Evolutionary conservation across 2,113 vertebrate species (phyloP).

Genomic region (Nycticebus coucang): DNA sequence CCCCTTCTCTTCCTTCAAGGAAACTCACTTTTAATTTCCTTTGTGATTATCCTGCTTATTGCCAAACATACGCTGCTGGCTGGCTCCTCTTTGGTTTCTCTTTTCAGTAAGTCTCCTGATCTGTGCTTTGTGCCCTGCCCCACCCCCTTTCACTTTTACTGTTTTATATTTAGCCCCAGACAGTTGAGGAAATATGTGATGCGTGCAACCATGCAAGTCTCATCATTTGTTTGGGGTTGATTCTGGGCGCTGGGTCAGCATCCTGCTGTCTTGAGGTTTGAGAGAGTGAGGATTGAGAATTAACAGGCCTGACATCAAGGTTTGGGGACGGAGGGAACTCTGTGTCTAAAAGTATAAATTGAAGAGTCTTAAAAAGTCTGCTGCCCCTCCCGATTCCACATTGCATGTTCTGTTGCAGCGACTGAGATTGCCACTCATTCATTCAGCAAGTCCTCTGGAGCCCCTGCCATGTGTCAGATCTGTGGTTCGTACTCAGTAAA

Average conservation of each 20-base stretch:
- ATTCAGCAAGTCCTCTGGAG: not conserved
- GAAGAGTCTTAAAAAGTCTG: not conserved
- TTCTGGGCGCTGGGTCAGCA: not conserved
- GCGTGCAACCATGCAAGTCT: not conserved
- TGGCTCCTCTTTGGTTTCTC: slow-evolving; percentile 39
- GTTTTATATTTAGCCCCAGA: slow-evolving; percentile 51
- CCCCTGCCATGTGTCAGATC: not conserved
- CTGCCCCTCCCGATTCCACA: not conserved
- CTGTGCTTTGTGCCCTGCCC: not conserved
- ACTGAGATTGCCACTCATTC: not conserved
- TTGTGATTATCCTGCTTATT: slow-evolving; percentile 46
- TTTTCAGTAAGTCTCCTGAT: not conserved
- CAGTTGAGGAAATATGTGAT: not conserved
- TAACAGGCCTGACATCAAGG: rapidly evolving
- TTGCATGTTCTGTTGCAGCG: not conserved
- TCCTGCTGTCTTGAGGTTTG: not conserved
- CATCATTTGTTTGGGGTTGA: not conserved
- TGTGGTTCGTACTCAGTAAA: not conserved
- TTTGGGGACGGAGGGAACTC: not conserved
- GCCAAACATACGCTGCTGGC: not conserved
- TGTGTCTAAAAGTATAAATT: not conserved
- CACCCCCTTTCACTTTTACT: not conserved
- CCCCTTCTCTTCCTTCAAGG: not conserved
- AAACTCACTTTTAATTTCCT: slow-evolving; percentile 61
- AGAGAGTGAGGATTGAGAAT: not conserved